A percentile compares a stretch with the other conserved stretches of the same genome.
Conservation (phyloP, 2,113 vertebrate genomes). For the Lophotis ruficrista region DNA sequence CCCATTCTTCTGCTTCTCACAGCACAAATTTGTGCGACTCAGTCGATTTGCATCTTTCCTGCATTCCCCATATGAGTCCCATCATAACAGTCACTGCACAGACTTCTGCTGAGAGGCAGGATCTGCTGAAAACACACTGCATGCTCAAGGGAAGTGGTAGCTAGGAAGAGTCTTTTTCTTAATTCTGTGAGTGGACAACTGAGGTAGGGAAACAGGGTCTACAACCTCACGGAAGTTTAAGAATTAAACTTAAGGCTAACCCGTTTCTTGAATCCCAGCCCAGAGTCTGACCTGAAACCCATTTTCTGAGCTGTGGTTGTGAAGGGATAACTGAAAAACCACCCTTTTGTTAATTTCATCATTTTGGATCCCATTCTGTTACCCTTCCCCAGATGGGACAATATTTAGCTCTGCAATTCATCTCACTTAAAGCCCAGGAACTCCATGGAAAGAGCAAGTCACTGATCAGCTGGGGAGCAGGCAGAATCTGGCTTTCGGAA, state of each 20-base stretch:
- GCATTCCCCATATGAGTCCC: fast-evolving
- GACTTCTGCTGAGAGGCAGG: neutral
- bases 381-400: neutral
- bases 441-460: neutral
- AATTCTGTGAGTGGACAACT: neutral
- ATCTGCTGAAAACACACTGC: neutral
- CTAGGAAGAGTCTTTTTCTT: neutral
- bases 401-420: neutral
- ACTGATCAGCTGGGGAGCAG: neutral
- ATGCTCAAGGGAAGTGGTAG: neutral
- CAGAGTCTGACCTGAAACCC: neutral
- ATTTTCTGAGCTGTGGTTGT: neutral
- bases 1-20: neutral
- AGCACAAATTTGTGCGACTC: neutral
- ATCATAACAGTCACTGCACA: neutral
- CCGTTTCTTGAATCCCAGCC: neutral
- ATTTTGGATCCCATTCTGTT: neutral
- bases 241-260: neutral
- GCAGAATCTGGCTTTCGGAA: neutral
- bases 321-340: neutral
- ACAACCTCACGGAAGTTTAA: neutral
- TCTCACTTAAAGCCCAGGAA: neutral
- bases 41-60: neutral
- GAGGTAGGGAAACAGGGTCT: neutral
- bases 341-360: neutral